phyloP scores from a whole-genome alignment of 2,113 vertebrate species.

The Haliaeetus leucogaster region DNA sequence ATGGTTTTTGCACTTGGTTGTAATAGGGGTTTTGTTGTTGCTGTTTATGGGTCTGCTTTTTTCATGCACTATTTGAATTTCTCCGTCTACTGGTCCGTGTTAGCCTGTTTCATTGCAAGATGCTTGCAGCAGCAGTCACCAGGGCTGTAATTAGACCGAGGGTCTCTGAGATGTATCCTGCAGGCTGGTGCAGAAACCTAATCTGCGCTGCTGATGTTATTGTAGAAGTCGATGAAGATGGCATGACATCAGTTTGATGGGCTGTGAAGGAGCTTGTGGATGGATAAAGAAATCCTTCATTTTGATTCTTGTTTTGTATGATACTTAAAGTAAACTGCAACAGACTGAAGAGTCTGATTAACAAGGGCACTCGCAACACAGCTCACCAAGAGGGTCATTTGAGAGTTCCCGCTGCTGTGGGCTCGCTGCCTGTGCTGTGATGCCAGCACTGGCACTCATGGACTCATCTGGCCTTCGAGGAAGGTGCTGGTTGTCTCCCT shows the following conservation, averaged over 20 bases:
- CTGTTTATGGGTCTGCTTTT: background rate
- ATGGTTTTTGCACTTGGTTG: background rate
- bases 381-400: background rate
- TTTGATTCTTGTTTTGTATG: background rate
- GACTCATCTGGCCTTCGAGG: background rate
- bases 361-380: background rate
- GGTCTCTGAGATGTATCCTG: background rate
- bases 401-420: background rate
- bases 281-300: background rate
- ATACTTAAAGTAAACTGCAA: background rate
- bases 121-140: background rate
- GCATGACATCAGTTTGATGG: accelerated
- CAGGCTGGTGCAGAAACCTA: background rate
- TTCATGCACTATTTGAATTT: background rate
- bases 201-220: background rate
- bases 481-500: background rate
- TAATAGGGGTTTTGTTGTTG: too few species aligned
- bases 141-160: background rate
- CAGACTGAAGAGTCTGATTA: background rate
- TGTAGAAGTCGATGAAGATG: background rate
- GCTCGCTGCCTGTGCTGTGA: background rate
- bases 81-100: background rate
- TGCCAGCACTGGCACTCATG: background rate
- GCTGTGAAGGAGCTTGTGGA: background rate
- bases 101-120: background rate